phyloP scores from a whole-genome alignment of 2,888 invertebrate genomes.

The Esperia sulphurella region DNA sequence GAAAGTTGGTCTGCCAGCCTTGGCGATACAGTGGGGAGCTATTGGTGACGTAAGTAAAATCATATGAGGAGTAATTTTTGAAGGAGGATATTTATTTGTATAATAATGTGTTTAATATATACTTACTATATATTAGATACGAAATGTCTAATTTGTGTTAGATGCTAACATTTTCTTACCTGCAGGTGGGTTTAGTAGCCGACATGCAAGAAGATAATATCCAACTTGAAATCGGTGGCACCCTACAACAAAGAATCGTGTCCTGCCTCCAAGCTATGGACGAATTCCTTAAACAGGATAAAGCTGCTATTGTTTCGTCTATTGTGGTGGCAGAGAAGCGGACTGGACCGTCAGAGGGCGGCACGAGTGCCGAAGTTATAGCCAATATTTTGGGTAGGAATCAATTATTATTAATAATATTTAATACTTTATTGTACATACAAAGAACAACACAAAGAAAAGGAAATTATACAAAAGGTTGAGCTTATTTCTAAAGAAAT shows the following conservation, averaged over 20 bases:
- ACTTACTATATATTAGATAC: no score
- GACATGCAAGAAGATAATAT: constrained; percentile 80
- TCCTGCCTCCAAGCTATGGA: constrained; percentile 85
- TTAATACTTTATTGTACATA: no score
- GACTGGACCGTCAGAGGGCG: constrained; percentile 62
- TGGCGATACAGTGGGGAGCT: constrained; percentile 96
- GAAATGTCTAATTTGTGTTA: constrained; percentile 51
- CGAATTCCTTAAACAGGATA: constrained; percentile 80
- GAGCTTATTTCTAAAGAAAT: no score
- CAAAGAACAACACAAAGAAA: no score
- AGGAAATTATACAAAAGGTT: no score
- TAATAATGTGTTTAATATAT: no score
- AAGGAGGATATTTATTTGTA: no score
- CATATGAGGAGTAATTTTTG: not conserved
- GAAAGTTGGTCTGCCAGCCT: constrained; percentile 84
- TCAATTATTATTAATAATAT: not conserved
- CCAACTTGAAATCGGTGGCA: constrained; percentile 84
- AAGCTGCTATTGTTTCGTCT: constrained; percentile 81
- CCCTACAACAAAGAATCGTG: constrained; percentile 86
- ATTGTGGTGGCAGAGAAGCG: constrained; percentile 89
- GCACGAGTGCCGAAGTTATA: constrained; percentile 82
- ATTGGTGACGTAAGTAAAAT: constrained; percentile 90
- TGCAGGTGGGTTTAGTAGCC: constrained; percentile 82
- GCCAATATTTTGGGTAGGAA: constrained; percentile 71
- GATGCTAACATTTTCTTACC: constrained; percentile 82